phyloP scores from a whole-genome alignment of 2,113 vertebrate species.

The Murina feae region DNA sequence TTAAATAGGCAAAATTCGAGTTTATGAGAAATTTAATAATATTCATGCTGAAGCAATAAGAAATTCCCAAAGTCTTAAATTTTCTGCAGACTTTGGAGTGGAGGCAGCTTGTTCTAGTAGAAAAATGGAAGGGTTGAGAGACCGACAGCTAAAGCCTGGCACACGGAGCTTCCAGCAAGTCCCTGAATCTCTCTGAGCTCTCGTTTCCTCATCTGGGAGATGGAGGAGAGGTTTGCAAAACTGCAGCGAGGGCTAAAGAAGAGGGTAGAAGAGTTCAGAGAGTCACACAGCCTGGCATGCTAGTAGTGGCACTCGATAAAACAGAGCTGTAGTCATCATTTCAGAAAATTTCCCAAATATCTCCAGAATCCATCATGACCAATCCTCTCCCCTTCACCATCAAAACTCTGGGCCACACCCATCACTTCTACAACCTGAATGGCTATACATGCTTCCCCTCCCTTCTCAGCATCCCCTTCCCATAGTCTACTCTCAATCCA shows the following conservation, averaged over 20 bases:
- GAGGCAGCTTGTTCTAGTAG: background rate
- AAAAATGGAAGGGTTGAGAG: background rate
- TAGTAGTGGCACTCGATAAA: fast-evolving
- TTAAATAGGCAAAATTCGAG: slow-evolving; percentile 57
- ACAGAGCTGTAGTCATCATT: background rate
- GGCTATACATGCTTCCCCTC: background rate
- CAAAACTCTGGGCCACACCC: background rate
- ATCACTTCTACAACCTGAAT: background rate
- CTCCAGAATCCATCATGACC: background rate
- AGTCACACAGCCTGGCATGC: background rate
- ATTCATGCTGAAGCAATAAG: slow-evolving; percentile 40
- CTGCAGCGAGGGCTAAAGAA: background rate
- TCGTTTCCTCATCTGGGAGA: background rate
- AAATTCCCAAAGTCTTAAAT: slow-evolving; percentile 31
- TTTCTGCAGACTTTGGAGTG: background rate
- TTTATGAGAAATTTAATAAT: slow-evolving; percentile 65
- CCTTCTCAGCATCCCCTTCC: no score
- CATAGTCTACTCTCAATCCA: background rate
- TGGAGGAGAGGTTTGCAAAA: background rate
- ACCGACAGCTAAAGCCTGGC: background rate
- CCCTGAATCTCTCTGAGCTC: background rate
- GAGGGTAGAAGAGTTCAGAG: fast-evolving
- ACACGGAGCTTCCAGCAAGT: background rate
- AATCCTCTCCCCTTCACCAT: background rate
- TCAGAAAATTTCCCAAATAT: background rate